Base-by-base conservation (phyloP, 2,797 vertebrate genomes). In the Hemitrygon akajei region DNA sequence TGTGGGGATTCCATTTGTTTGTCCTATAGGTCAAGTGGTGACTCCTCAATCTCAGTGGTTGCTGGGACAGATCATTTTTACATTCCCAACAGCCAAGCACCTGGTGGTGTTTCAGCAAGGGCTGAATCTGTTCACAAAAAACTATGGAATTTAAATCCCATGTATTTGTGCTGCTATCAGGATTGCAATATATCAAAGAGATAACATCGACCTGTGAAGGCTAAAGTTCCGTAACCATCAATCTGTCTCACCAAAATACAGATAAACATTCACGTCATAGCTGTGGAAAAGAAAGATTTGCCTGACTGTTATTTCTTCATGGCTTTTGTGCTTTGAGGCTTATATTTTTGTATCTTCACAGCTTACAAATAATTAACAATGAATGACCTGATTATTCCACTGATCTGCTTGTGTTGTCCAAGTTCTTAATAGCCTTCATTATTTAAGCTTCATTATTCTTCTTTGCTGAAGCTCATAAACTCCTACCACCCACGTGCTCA, bases 1-100 rank as follows among this genome's bases (percentile, higher is more conserved):
- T 73, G 89, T 18, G 25, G 89, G 89, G 89, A 91, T 25, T 91
- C 66, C 89, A 91, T 91, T 66, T 91, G 34, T 91, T 91, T 91
- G 66, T 34, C 66, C 89, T 73, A n/a, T 69, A 66, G 66, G 89
- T 91, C 89, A 37, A 91, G 37, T 73, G 37, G 30, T 30, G 3
- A 40, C 40, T 92, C 22, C 69, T 92, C 1, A 56, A 47, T 11
- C 37, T 40, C 37, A 14, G 34, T 69, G 30, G 22, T 30, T 92
- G 37, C 89, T 71, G 37, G 20, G 34, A 73, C 66, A 73, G 69
- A 11, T 73, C 25, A 12, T 37, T 47, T 71, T 92, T 92, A 1
- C 91, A 14, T 56, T 16, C 22, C 27, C 34, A 11, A 22, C 12
- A 73, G 37, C 69, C 22, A 60, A 3, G 25, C 27, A 34, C 40